Evolutionary conservation across 2,113 vertebrate species (phyloP).

Genomic region (Desmodus rotundus): DNA sequence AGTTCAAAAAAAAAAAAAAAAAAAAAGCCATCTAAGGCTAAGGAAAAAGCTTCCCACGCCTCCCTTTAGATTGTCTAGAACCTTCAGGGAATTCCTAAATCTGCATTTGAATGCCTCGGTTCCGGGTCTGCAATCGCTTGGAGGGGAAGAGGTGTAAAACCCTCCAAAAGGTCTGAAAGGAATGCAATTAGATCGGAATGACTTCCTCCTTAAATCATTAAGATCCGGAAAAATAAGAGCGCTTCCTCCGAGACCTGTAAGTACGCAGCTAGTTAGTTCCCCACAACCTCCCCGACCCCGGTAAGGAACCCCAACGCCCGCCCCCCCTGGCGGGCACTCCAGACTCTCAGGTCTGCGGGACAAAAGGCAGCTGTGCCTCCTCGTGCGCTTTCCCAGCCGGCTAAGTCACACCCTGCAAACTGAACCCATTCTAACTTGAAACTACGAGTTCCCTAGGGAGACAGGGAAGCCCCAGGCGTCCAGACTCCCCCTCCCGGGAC

Average conservation of each 20-base stretch:
- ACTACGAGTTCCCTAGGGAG: not conserved
- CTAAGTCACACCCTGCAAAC: not conserved
- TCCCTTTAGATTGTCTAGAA: not conserved
- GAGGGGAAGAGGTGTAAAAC: not conserved
- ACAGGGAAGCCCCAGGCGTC: not conserved
- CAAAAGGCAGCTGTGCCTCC: slow-evolving; percentile 39
- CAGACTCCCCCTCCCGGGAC: not conserved
- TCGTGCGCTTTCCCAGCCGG: not conserved
- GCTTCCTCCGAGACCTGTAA: not conserved
- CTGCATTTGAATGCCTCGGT: slow-evolving; percentile 36
- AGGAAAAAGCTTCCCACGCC: not conserved
- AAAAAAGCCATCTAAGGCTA: not conserved
- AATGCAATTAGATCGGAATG: not conserved
- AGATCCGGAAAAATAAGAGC: not conserved
- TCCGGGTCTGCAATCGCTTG: not conserved
- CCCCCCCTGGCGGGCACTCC: not conserved
- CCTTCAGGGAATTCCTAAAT: slow-evolving; percentile 20
- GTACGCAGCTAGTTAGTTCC: not conserved
- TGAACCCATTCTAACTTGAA: not conserved
- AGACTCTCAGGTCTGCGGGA: not conserved
- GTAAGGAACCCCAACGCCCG: not conserved
- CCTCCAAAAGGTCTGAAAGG: not conserved
- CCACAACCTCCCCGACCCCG: not conserved
- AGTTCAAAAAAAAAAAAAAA: not conserved
- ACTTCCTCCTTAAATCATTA: slow-evolving; percentile 24